Percentiles rank a stretch among this genome's conserved stretches.
phyloP scores from a whole-genome alignment of 35 echinoderm and acorn worm genomes.

The Chiridota heheva region DNA sequence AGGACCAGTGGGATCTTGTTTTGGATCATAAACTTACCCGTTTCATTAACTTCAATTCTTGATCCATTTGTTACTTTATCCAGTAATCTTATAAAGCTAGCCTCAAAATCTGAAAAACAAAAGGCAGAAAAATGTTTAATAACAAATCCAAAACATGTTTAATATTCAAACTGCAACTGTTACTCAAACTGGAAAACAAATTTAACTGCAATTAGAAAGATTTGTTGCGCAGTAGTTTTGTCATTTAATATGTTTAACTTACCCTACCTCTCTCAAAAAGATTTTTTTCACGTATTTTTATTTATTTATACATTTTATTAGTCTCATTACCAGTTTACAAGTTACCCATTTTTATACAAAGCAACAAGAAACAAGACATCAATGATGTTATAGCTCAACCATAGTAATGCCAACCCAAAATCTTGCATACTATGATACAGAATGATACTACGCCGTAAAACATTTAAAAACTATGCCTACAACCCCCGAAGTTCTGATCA shows the following conservation, averaged over 20 bases:
- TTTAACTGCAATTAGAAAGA: background rate
- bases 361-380: too few species aligned
- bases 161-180: background rate
- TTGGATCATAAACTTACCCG: constrained; percentile 47
- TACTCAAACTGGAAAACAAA: background rate
- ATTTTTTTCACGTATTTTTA: background rate
- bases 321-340: too few species aligned
- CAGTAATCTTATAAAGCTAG: constrained; percentile 89
- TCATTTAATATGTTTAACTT: background rate
- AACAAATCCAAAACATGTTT: background rate
- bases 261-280: too few species aligned
- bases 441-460: too few species aligned
- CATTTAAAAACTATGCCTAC: too few species aligned
- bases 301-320: too few species aligned
- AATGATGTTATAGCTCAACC: too few species aligned
- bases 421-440: too few species aligned
- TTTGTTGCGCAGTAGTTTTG: background rate
- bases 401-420: too few species aligned
- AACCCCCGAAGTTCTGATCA: too few species aligned
- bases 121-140: constrained; percentile 8
- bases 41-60: constrained; percentile 98
- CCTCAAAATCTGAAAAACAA: constrained; percentile 92
- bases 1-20: too few species aligned
- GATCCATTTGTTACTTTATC: constrained; percentile 98
- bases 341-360: too few species aligned